Base-by-base conservation (phyloP, 2,113 vertebrate species). In the Mesoclemmys tuberculata region DNA sequence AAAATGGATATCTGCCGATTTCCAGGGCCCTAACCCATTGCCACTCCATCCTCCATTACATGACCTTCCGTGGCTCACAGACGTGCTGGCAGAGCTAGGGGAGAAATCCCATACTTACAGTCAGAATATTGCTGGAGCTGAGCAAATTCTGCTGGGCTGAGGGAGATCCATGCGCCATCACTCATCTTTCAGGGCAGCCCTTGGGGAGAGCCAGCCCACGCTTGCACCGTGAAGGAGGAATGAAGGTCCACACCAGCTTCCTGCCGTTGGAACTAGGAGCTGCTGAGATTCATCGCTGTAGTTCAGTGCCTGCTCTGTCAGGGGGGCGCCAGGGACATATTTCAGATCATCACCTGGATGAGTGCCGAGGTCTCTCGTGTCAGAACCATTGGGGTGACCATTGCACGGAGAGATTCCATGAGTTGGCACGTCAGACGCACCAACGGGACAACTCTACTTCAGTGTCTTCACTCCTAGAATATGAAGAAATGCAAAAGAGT, bases 91-190 rank as follows among this genome's bases (percentile, higher is more conserved):
- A 46, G 48, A 44, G 54, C 31, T 12, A 14, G n/a, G 46, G 12
- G 55, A 79, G 19, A 79, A 48, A 31, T 21, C 22, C 16, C 14
- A 26, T 98, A 99, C 99, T 99, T 96, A 99, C 99, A 99, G 90
- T 99, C 99, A 0, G 98, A 99, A 98, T 99, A 99, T 92, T 99
- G 98, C 94, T 99, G 99, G 82, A 99, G 99, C 92, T 99, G 99
- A 84, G 96, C 97, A 54, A 99, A 99, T 97, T 99, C 99, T 0
- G 99, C 84, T 0, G 99, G 98, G 93, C 99, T 99, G 96, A 99
- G 98, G 29, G 99, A 99, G 88, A 99, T 98, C 99, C 99, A 99
- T 85, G 49, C 97, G 10, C 97, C 97, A 96, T 99, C 98, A 2
- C 98, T 98, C 99, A 99, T 99, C 79, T 98, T 98, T 96, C 5